Base-by-base conservation (phyloP, 2,888 invertebrate species). In the Eristalinus aeneus region DNA sequence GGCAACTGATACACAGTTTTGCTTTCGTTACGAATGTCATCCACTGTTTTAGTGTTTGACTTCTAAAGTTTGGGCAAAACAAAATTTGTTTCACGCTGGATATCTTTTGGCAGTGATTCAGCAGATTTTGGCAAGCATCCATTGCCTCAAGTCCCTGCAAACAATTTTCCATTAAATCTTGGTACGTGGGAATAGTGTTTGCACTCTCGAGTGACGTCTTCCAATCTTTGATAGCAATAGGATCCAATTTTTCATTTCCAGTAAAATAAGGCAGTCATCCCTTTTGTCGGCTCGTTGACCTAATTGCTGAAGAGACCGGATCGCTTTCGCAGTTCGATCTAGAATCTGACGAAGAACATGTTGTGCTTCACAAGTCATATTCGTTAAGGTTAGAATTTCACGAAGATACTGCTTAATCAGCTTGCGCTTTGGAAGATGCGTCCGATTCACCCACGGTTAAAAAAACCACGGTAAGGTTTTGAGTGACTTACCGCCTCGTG, bases 231-330 rank as follows among this genome's bases (percentile, higher is more conserved):
- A 81, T 60, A 1, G 74, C 75, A 3, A 34, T 60, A 1, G 71
- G 23, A 54, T 75, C 74, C 36, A 86, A 39, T 71, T 74, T 81
- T 32, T 32, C 32, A 74, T 86, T 10, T 74, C 34, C 0, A 72
- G 64, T 5, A 76, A 67, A 2, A 82, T 54, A 9, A 84, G 34
- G 77, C 80, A 87, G 39, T 87, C 74, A 53, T 81, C 74, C 77
- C 77, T 77, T n/a, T n/a, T n/a, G n/a, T n/a, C n/a, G n/a, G 76
- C 83, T 12, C 72, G 79, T 2, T 72, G 68, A 2, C 65, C 74
- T 4, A 83, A 65, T 20, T 83, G 72, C 22, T 71, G 32, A 9
- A 83, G 64, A 11, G 83, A 73, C 11, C 79, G 73, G 9, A 76
- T 67, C 0, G 87, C 39, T 73, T 79, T 75, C 27, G 72, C 74